Percentiles rank a stretch among this genome's conserved stretches.
Evolutionary conservation across 2,113 vertebrate species (phyloP).

Genomic region (Lepus americanus): DNA sequence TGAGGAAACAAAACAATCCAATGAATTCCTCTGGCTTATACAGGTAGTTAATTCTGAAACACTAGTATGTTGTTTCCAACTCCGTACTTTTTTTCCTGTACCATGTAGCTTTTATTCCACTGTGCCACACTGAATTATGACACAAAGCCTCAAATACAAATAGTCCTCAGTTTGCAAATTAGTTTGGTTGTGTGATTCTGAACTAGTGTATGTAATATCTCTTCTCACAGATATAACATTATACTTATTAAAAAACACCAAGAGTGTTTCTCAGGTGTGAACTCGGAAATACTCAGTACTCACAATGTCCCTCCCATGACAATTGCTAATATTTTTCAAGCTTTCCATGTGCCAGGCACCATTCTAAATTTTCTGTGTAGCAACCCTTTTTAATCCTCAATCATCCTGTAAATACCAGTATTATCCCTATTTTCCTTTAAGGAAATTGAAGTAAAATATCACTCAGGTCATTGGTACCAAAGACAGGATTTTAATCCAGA

Average conservation of each 20-base stretch:
- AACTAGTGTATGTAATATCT: background rate
- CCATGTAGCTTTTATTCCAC: background rate
- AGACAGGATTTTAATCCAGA: conserved; percentile 26
- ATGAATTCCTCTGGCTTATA: background rate
- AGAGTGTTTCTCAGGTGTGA: conserved; percentile 7
- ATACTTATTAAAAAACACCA: conserved; percentile 35
- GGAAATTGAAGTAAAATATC: conserved; percentile 2
- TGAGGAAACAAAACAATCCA: background rate
- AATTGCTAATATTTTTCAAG: conserved; percentile 42
- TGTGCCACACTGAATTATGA: background rate
- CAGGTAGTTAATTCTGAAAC: background rate
- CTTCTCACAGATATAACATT: background rate
- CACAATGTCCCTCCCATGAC: background rate
- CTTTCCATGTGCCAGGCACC: background rate
- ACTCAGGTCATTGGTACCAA: conserved; percentile 8
- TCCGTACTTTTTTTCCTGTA: background rate
- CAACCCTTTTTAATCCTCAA: conserved; percentile 5
- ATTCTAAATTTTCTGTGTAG: conserved; percentile 39
- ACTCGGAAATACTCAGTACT: background rate
- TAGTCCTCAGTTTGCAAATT: background rate
- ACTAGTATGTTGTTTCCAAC: background rate
- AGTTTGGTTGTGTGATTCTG: conserved; percentile 20
- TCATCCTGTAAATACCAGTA: background rate
- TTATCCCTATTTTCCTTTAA: conserved; percentile 16
- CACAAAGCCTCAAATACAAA: conserved; percentile 4